Evolutionary conservation across 1,140 invertebrate genomes (phyloP), one percentile per base, ranked within the genome.

Genomic region (Drosophila nikananu): DNA sequence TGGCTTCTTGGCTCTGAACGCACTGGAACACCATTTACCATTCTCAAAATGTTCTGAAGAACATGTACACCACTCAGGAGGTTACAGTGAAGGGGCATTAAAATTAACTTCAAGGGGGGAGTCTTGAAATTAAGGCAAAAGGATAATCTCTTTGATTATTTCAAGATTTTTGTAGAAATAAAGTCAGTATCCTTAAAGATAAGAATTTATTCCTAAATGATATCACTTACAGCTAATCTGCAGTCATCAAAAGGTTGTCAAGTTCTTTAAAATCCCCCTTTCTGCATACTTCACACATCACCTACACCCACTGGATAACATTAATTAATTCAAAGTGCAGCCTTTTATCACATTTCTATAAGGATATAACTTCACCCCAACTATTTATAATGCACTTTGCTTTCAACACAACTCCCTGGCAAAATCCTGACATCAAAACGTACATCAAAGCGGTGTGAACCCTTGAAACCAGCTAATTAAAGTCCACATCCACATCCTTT

Each of bases 1-100:
- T 77, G 79, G 83, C 80, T 86, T 80, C 79, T 65, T 66, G 39
- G 41, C 42, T 37, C 32, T 57, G 48, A 68, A 66, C 61, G 58
- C 54, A 30, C 54, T 27, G 46, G 46, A 42, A 68, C 63, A 57
- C 42, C 44, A 70, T 61, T 61, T 21, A 52, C 57, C 49, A 57
- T 27, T 51, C 15, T 27, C 39, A 9, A 32, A 44, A 59, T 52
- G 57, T 21, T 52, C 37, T 37, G 5, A 37, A 61, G 42, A 55
- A 15, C 63, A 46, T 39, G 5, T 23, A 44, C 21, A 42, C 19
- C 25, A 25, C 49, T 41, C n/a, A 17, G 15, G 30, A 37, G 32
- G 30, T n/a, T 71, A 71, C 67, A 71, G 67, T 71, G 23, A 68
- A 46, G 13, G 27, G 25, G 39, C 32, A 15, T 12, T 67, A 67